Evolutionary conservation across 2,113 vertebrate genomes (phyloP), one percentile per base, ranked within the genome.

Genomic region (Malurus alboscapulatus): DNA sequence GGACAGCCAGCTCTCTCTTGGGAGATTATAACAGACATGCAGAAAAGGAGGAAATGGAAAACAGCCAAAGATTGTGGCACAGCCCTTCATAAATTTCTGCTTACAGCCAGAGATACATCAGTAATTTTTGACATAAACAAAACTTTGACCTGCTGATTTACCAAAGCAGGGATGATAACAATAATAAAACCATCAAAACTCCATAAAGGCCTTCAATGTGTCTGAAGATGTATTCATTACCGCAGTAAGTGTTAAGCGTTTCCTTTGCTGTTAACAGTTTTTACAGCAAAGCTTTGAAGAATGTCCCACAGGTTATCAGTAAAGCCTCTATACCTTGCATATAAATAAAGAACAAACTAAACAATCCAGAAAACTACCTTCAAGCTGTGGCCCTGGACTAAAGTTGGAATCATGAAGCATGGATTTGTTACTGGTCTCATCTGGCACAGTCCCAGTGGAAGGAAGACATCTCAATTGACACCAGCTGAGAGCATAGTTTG

Each of bases 131-230:
- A 91, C 38, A 78, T 45, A 93, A 96, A 96, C 90, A 93, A 84
- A 95, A 86, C 44, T 84, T 90, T 48, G 67, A 87, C 93, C 72
- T 3, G 3, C 17, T 78, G 61, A 85, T 93, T 93, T 95, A 93
- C 92, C 81, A 67, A 93, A 94, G 81, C 18, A 21, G 54, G 78
- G 75, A 91, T 84, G 62, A 85, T 51, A 81, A 95, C 82, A 96
- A 95, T 85, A 96, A 90, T 92, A 96, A 96, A 97, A 50, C 62
- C 86, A 95, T 95, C 88, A 96, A 93, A 96, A 96, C 84, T 90
- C 94, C 76, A 87, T 68, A 93, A 94, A 96, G 54, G 66, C 48
- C 88, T 96, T 95, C 88, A 96, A 93, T 62, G 76, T 72, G 73
- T 88, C 77, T 90, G 62, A 91, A 93, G 84, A 93, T 78, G 94